Evolutionary conservation across 2,113 vertebrate species (phyloP).

Genomic region (Aythya baeri): DNA sequence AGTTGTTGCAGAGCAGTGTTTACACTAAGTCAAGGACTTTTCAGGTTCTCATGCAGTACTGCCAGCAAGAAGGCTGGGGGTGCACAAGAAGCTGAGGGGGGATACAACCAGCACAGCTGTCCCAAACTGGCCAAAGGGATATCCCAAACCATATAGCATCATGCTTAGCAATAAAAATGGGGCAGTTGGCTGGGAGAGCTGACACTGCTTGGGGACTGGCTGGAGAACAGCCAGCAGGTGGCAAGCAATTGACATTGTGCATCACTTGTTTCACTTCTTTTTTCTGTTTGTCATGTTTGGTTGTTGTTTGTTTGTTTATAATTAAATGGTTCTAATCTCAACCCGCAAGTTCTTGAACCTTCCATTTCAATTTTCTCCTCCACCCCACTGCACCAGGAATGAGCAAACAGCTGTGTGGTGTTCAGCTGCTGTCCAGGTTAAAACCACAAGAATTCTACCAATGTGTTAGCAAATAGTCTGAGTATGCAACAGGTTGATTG

Average conservation of each 20-base stretch:
- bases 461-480: neutral
- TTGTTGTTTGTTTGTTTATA: neutral
- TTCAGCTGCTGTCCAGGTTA: neutral
- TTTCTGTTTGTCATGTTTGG: neutral
- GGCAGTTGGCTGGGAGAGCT: neutral
- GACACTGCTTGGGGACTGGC: neutral
- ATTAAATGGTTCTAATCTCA: neutral
- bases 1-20: neutral
- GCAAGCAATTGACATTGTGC: neutral
- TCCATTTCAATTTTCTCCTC: neutral
- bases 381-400: neutral
- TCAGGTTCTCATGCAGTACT: too few relatives aligned
- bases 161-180: neutral
- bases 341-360: neutral
- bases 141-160: neutral
- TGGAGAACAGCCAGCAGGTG: neutral
- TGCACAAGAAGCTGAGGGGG: neutral
- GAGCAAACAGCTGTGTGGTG: neutral
- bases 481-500: neutral
- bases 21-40: neutral
- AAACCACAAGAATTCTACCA: neutral
- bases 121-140: neutral
- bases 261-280: neutral
- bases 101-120: neutral
- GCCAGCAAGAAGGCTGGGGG: neutral